Evolutionary conservation across 2,797 vertebrate species (phyloP).

Genomic region (Carcharodon carcharias): DNA sequence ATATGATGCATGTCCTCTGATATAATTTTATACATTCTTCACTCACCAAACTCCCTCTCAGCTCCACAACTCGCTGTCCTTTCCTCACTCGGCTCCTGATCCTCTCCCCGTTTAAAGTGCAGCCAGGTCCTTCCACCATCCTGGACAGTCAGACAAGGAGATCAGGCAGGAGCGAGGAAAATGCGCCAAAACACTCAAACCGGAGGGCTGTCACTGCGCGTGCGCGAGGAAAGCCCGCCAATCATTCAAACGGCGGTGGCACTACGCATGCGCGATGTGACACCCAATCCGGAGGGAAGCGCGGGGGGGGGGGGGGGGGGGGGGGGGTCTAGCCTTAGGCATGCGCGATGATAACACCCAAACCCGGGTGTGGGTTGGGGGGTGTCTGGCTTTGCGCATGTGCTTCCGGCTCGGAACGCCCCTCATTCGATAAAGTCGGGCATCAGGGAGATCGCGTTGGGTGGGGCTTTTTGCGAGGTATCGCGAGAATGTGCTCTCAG

Average conservation of each 20-base stretch:
- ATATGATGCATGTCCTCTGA: background rate
- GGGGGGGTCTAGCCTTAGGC: no score
- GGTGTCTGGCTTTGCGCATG: no score
- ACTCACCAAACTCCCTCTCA: constrained; percentile 48
- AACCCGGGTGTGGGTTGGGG: no score
- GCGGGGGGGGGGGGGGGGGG: fast-evolving
- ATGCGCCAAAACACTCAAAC: background rate
- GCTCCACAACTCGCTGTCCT: constrained; percentile 61
- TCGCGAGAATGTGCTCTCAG: no score
- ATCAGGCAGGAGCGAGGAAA: background rate
- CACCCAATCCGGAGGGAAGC: no score
- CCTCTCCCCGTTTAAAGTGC: constrained; percentile 70
- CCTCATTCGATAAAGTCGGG: no score
- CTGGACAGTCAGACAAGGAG: no score
- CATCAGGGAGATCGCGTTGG: no score
- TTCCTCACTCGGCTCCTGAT: constrained; percentile 62
- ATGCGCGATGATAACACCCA: no score
- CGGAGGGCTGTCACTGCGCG: no score
- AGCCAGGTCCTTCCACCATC: constrained; percentile 88
- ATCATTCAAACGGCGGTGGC: background rate
- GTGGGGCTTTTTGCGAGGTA: no score
- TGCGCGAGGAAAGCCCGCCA: background rate
- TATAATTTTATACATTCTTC: background rate
- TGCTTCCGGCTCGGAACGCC: background rate
- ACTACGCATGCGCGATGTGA: background rate